These are phyloP conservation scores for Drosophila kurseongensis DNA, from an alignment of 1,140 invertebrate species.

Conservation along the genomic window DNA sequence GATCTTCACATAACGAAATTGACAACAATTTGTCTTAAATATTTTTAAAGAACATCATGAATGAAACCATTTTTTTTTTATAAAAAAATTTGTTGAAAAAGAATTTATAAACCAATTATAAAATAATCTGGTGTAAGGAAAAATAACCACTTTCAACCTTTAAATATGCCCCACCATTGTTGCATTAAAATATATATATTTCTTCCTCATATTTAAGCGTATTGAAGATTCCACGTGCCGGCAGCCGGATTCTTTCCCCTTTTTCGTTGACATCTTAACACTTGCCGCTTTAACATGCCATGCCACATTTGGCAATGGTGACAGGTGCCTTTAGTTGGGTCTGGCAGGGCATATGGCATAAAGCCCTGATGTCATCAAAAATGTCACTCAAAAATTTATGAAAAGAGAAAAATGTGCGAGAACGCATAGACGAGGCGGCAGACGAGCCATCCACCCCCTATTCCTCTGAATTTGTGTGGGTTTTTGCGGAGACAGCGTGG, in stretches of 20 bases:
- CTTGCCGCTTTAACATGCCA: constrained; percentile 76
- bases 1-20: no score
- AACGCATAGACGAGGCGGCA: constrained; percentile 47
- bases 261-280: constrained; percentile 75
- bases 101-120: no score
- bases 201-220: constrained; percentile 18
- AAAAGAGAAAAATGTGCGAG: constrained; percentile 61
- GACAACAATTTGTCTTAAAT: no score
- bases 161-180: no score
- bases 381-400: constrained; percentile 82
- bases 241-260: constrained; percentile 1
- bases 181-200: no score
- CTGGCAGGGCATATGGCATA: constrained; percentile 64
- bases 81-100: no score
- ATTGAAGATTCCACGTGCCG: constrained; percentile 22
- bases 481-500: constrained; percentile 25
- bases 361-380: constrained; percentile 81
- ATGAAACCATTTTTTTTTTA: no score
- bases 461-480: background rate
- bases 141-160: no score
- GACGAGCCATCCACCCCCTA: background rate
- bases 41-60: no score
- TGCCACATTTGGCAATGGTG: constrained; percentile 76
- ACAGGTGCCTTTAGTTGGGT: constrained; percentile 80
- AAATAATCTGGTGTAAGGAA: no score